Conservation (phyloP, 1,140 invertebrate genomes). For the Drosophila pachea region DNA sequence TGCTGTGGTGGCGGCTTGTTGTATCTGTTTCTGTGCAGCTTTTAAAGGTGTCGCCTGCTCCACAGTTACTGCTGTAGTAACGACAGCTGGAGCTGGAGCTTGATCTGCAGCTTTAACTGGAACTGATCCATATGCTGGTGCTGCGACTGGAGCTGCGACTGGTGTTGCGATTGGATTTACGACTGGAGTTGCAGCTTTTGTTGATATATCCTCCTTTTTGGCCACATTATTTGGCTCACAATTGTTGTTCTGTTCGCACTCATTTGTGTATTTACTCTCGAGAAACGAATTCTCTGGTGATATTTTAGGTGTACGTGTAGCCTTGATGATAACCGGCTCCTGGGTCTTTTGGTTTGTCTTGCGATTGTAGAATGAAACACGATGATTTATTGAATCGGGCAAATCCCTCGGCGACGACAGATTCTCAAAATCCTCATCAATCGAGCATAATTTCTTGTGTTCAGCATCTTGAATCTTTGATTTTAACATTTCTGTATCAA, state of each 20-base stretch:
- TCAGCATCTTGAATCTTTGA: constrained; percentile 75
- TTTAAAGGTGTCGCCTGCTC: neutral
- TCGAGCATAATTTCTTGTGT: constrained; percentile 69
- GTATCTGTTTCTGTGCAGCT: constrained; percentile 8
- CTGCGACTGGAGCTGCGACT: neutral
- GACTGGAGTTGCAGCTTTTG: neutral
- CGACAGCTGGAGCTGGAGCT: too few relatives aligned
- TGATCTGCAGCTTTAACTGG: too few relatives aligned
- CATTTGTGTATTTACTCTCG: constrained; percentile 68
- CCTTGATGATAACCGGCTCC: constrained; percentile 73
- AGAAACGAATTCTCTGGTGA: constrained; percentile 78
- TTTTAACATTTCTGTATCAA: constrained; percentile 75
- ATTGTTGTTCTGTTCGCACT: constrained; percentile 73
- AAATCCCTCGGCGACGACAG: constrained; percentile 70
- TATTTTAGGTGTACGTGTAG: constrained; percentile 75
- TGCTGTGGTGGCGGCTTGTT: neutral
- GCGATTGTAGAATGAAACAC: constrained; percentile 59
- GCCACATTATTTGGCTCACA: constrained; percentile 35
- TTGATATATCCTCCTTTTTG: constrained; percentile 23
- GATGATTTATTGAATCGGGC: constrained; percentile 68
- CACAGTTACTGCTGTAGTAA: neutral
- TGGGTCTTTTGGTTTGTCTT: constrained; percentile 54
- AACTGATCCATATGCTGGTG: neutral
- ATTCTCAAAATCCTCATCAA: constrained; percentile 76
- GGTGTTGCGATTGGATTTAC: neutral